A percentile compares a stretch with the other conserved stretches of the same genome.
Conservation (phyloP, 2,113 vertebrate species). For the Neodon shergylaensis region DNA sequence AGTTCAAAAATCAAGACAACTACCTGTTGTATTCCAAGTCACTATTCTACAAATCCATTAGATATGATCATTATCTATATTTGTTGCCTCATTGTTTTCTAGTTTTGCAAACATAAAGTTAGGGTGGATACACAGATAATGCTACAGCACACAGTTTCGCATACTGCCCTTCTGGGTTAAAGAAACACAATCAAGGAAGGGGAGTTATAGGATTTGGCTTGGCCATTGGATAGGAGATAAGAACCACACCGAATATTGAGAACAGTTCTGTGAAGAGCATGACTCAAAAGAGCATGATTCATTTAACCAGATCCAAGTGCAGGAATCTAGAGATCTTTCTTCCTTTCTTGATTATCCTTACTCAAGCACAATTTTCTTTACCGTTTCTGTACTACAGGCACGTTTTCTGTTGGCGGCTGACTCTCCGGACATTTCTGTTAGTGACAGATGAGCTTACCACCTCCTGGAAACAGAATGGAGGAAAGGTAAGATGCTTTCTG, state of each 20-base stretch:
- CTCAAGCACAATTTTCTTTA: not conserved
- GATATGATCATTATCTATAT: too few relatives aligned
- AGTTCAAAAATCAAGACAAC: too few relatives aligned
- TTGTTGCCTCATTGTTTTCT: too few relatives aligned
- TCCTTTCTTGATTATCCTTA: not conserved
- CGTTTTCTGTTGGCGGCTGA: too few relatives aligned
- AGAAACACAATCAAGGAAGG: not conserved
- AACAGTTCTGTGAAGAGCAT: not conserved
- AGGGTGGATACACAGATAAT: too few relatives aligned
- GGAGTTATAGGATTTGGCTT: not conserved
- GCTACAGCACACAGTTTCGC: too few relatives aligned
- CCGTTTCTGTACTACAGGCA: not conserved
- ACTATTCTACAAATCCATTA: too few relatives aligned
- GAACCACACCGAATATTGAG: not conserved
- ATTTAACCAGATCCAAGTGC: not conserved
- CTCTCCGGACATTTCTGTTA: not conserved
- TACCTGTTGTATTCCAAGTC: too few relatives aligned
- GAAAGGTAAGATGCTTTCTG: not conserved
- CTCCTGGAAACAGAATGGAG: not conserved
- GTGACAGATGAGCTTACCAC: not conserved
- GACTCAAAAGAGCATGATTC: not conserved
- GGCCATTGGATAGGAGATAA: not conserved
- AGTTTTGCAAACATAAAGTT: too few relatives aligned
- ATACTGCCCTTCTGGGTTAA: not conserved
- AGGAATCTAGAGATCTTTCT: not conserved